phyloP scores from a whole-genome alignment of 2,797 vertebrate genomes.

The Darevskia nairensis region DNA sequence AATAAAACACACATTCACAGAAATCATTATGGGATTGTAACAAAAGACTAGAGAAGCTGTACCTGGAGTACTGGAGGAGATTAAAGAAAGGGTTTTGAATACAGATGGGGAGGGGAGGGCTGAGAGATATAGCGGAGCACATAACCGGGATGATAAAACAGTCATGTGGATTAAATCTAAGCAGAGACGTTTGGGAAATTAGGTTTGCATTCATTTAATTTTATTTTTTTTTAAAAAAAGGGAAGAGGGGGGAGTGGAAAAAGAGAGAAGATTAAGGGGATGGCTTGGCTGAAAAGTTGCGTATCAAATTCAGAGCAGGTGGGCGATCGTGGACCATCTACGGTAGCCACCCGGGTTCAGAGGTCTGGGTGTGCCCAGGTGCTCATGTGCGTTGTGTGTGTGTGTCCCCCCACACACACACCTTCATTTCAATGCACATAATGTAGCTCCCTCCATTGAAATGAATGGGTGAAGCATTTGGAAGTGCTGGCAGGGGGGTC shows the following conservation, averaged over 20 bases:
- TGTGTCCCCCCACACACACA: too few species aligned
- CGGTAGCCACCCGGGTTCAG: neutral
- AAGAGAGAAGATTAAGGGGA: constrained; percentile 37
- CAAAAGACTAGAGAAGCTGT: constrained; percentile 26
- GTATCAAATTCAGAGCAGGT: accelerated
- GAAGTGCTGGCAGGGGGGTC: neutral
- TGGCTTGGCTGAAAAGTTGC: neutral
- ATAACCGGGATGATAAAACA: constrained; percentile 64
- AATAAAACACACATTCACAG: constrained; percentile 40
- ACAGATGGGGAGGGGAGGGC: constrained; percentile 48
- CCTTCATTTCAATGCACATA: neutral
- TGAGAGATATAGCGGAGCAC: constrained; percentile 38
- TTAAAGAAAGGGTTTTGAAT: constrained; percentile 62
- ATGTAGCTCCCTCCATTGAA: neutral
- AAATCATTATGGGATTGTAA: constrained; percentile 62
- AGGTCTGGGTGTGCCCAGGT: neutral
- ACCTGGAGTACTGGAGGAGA: constrained; percentile 62
- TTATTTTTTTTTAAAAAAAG: neutral
- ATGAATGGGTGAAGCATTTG: neutral
- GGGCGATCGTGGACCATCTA: accelerated
- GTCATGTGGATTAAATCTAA: constrained; percentile 63
- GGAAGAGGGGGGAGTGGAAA: neutral
- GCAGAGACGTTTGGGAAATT: constrained; percentile 62
- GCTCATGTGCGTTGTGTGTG: neutral
- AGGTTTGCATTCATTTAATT: constrained; percentile 61